A percentile compares a stretch with the other conserved stretches of the same genome.
These are phyloP conservation scores for Oreochromis niloticus DNA, from an alignment of 2,113 vertebrate species.

Conservation along the genomic window DNA sequence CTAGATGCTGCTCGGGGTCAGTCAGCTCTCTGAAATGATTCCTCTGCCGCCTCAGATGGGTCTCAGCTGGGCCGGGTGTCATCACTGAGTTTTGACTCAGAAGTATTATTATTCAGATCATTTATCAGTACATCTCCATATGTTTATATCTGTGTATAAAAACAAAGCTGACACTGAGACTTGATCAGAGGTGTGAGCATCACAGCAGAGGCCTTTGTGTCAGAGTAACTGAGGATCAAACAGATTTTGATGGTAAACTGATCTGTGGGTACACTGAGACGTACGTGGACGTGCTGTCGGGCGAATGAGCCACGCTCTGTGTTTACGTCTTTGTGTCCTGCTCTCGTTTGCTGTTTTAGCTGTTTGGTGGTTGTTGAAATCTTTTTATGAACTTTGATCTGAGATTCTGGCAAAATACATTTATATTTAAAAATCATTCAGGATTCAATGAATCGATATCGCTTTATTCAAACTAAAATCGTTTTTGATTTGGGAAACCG, in stretches of 20 bases:
- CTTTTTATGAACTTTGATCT: not conserved
- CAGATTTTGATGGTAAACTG: not conserved
- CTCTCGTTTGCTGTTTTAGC: not conserved
- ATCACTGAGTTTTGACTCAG: not conserved
- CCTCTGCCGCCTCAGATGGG: not conserved
- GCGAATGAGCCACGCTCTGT: not conserved
- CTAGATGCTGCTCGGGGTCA: not conserved
- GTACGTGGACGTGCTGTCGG: not conserved
- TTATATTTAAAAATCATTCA: not conserved
- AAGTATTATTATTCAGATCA: not conserved
- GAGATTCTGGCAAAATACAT: not conserved
- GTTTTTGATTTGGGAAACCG: accelerated
- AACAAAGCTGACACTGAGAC: not conserved
- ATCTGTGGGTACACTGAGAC: not conserved
- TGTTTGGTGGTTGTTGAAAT: not conserved
- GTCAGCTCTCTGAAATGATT: not conserved
- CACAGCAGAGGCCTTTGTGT: not conserved
- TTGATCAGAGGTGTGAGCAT: not conserved
- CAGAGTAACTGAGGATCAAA: not conserved
- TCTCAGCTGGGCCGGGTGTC: accelerated
- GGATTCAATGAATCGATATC: not conserved
- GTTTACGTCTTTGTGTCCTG: not conserved
- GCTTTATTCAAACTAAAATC: not conserved
- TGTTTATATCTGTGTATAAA: not conserved
- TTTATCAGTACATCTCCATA: not conserved